A percentile compares a stretch with the other conserved stretches of the same genome.
Conservation (phyloP, 1,140 invertebrate species). For the Drosophila insularis region DNA sequence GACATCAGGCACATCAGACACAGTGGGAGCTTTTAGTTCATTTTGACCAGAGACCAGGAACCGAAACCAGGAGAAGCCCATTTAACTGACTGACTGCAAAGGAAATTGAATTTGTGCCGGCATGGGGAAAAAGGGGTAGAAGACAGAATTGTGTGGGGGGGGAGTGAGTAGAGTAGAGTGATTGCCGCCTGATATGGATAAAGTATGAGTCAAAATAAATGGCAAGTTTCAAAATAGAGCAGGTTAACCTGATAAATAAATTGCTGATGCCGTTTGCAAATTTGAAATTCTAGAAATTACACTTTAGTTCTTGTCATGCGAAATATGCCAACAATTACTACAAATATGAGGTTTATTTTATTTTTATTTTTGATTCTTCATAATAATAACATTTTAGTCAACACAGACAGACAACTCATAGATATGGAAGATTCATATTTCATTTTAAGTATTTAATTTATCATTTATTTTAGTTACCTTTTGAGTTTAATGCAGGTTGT, state of each 20-base stretch:
- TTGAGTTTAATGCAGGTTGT: too few species aligned
- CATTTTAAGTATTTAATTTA: too few species aligned
- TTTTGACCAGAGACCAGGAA: constrained; percentile 13
- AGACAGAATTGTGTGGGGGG: too few species aligned
- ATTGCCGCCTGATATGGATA: constrained; percentile 17
- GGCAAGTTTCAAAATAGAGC: constrained; percentile 37
- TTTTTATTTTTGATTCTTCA: not conserved
- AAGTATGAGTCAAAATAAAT: constrained; percentile 38
- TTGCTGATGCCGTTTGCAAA: not conserved
- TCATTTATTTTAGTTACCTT: too few species aligned
- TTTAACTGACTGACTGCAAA: constrained; percentile 54
- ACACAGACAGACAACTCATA: too few species aligned
- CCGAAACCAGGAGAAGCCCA: constrained; percentile 11
- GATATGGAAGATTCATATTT: too few species aligned
- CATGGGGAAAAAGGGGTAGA: not conserved
- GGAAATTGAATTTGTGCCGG: constrained; percentile 71
- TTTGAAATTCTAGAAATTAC: not conserved
- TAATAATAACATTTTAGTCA: not conserved
- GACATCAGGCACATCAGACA: constrained; percentile 40
- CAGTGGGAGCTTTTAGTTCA: constrained; percentile 27
- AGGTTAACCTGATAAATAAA: constrained; percentile 5
- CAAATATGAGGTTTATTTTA: too few species aligned
- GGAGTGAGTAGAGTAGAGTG: not conserved
- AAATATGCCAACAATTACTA: not conserved
- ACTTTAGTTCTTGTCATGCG: not conserved